These are phyloP conservation scores for Lipophrys pholis DNA, from an alignment of 2,113 vertebrate genomes.

Conservation along the genomic window DNA sequence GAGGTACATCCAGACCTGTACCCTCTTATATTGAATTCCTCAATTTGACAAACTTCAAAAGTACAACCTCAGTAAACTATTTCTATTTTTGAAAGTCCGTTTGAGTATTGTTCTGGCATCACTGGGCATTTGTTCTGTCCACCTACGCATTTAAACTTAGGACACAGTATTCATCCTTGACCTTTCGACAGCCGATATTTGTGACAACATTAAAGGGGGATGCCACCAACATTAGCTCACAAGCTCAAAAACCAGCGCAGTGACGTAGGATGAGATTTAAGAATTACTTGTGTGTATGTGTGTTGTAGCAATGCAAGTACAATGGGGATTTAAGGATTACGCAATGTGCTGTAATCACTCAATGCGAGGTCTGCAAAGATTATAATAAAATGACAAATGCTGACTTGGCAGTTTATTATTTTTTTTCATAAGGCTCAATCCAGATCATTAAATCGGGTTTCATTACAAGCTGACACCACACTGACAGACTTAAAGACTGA, in stretches of 20 bases:
- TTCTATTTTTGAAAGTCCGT: constrained; percentile 2
- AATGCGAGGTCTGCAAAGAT: constrained; percentile 24
- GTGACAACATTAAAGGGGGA: constrained; percentile 25
- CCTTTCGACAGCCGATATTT: constrained; percentile 23
- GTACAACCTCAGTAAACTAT: background rate
- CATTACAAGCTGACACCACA: background rate
- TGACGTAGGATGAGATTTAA: constrained; percentile 22
- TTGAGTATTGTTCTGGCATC: constrained; percentile 4
- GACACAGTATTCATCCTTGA: constrained; percentile 57
- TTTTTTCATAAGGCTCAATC: background rate
- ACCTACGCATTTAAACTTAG: constrained; percentile 2
- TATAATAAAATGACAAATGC: constrained; percentile 12
- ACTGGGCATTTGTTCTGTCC: background rate
- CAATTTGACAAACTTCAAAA: constrained; percentile 14
- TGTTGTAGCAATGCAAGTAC: background rate
- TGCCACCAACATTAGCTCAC: constrained; percentile 24
- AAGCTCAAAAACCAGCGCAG: constrained; percentile 9
- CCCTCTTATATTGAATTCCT: constrained; percentile 1
- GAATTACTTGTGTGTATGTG: background rate
- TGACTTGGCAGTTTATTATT: constrained; percentile 3
- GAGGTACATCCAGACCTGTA: background rate
- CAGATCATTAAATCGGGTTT: background rate
- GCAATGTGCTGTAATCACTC: constrained; percentile 22
- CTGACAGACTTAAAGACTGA: background rate
- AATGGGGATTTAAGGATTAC: constrained; percentile 34